Evolutionary conservation across 2,113 vertebrate species (phyloP).

Genomic region (Phyllopteryx taeniolatus): DNA sequence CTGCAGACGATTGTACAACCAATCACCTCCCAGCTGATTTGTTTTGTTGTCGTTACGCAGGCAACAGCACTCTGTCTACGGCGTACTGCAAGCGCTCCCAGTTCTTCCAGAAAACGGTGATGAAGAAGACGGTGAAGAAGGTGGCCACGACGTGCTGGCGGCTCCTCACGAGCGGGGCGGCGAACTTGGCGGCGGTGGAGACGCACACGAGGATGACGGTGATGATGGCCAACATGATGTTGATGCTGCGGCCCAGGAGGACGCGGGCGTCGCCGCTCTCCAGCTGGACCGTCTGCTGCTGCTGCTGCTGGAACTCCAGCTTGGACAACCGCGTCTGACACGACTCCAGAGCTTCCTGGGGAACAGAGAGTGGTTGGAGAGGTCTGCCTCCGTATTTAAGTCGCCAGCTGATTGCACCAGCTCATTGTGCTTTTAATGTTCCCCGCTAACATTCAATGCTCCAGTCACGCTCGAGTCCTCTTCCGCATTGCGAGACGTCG

Average conservation of each 20-base stretch:
- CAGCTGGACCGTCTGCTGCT: slow-evolving; percentile 93
- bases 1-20: slow-evolving; percentile 64
- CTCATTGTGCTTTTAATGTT: too few species aligned
- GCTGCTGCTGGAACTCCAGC: slow-evolving; percentile 94
- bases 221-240: slow-evolving; percentile 92
- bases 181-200: slow-evolving; percentile 92
- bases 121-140: slow-evolving; percentile 78
- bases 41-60: slow-evolving; percentile 63
- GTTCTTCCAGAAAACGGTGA: slow-evolving; percentile 91
- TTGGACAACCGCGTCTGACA: slow-evolving; percentile 94
- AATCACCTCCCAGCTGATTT: slow-evolving; percentile 34
- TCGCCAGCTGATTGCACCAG: too few species aligned
- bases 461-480: too few species aligned
- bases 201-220: slow-evolving; percentile 95
- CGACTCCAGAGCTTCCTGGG: slow-evolving; percentile 90
- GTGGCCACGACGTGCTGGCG: slow-evolving; percentile 86
- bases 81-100: slow-evolving; percentile 86
- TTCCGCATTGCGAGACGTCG: too few species aligned
- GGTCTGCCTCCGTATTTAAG: too few species aligned
- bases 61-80: slow-evolving; percentile 80
- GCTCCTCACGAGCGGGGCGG: slow-evolving; percentile 88
- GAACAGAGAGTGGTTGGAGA: neutral
- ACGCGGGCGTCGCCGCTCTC: slow-evolving; percentile 87
- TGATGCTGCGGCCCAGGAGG: slow-evolving; percentile 93
- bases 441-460: too few species aligned